phyloP scores from a whole-genome alignment of 2,888 invertebrate species.

The Idaea straminata region DNA sequence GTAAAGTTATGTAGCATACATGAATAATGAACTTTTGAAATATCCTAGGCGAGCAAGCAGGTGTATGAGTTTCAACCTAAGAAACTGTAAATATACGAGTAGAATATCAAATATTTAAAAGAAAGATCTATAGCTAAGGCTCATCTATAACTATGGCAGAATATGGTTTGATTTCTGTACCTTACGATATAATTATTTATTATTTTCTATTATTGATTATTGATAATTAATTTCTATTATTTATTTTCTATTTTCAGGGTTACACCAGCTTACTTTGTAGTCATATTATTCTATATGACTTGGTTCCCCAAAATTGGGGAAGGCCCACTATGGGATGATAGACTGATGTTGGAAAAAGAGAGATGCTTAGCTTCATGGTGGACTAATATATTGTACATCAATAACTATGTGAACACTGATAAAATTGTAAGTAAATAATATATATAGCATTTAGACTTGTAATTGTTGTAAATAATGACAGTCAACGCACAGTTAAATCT shows the following conservation, averaged over 20 bases:
- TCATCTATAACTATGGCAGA: no score
- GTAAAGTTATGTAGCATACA: no score
- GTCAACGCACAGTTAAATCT: no score
- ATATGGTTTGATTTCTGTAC: no score
- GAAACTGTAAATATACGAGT: no score
- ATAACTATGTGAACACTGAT: constrained; percentile 85
- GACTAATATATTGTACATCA: constrained; percentile 86
- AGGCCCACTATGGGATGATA: constrained; percentile 87
- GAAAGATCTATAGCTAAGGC: no score
- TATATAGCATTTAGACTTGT: background rate
- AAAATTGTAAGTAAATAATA: constrained; percentile 68
- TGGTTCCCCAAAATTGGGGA: constrained; percentile 84
- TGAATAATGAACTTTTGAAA: no score
- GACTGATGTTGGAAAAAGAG: constrained; percentile 79
- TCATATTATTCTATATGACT: constrained; percentile 87
- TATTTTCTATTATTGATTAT: no score
- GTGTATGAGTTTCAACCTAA: no score
- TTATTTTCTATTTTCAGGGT: constrained; percentile 69
- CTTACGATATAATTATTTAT: constrained; percentile 6
- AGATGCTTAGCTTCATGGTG: constrained; percentile 86
- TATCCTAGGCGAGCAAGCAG: no score
- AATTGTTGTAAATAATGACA: no score
- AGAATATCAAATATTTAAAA: no score
- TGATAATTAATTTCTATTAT: constrained; percentile 3
- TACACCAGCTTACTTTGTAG: constrained; percentile 86